Conservation (phyloP, 2,797 vertebrate genomes). For the Falco peregrinus region DNA sequence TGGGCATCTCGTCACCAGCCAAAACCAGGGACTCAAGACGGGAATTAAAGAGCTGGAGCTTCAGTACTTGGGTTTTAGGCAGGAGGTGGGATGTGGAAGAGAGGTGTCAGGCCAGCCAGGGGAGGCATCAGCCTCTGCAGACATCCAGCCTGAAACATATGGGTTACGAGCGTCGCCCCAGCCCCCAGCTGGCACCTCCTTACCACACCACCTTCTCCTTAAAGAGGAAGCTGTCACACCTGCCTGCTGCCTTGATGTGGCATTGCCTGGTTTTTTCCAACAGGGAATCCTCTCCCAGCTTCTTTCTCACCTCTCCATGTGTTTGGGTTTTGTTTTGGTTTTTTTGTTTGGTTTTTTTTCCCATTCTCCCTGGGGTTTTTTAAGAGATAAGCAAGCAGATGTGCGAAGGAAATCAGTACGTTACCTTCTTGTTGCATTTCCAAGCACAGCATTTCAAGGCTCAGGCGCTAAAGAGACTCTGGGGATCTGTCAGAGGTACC, state of each 20-base stretch:
- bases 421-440: not conserved
- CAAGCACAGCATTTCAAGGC: rapidly evolving
- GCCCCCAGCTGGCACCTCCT: not conserved
- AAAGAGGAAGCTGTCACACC: not conserved
- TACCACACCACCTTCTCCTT: not conserved
- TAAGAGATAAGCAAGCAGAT: not conserved
- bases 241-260: not conserved
- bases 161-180: rapidly evolving
- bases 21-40: rapidly evolving
- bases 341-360: too few species aligned
- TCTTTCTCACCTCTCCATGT: not conserved
- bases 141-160: rapidly evolving
- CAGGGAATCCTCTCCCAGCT: not conserved
- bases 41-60: not conserved
- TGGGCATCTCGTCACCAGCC: not conserved
- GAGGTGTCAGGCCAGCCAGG: not conserved
- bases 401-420: not conserved
- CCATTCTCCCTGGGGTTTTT: not conserved
- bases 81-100: not conserved
- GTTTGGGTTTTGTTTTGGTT: too few species aligned
- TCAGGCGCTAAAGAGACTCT: not conserved
- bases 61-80: not conserved
- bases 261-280: not conserved
- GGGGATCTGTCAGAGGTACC: not conserved
- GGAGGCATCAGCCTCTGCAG: not conserved